phyloP scores from a whole-genome alignment of 2,113 vertebrate genomes.

The Epinephelus cyanopodus region DNA sequence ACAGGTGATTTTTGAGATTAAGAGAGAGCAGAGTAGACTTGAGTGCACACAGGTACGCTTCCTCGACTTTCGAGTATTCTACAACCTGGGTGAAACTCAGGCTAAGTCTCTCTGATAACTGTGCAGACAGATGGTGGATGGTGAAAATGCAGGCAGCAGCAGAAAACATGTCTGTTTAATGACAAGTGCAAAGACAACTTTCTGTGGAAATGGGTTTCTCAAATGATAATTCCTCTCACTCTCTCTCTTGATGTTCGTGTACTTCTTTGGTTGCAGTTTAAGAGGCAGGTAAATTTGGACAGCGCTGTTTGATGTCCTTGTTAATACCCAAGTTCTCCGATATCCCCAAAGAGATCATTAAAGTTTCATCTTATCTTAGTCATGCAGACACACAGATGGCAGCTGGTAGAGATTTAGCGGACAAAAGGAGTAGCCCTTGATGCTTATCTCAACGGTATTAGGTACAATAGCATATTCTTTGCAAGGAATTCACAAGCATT shows the following conservation, averaged over 20 bases:
- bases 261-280: constrained; percentile 13
- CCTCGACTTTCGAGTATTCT: background rate
- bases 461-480: constrained; percentile 39
- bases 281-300: constrained; percentile 38
- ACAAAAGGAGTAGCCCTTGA: constrained; percentile 63
- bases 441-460: constrained; percentile 59
- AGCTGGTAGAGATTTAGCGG: constrained; percentile 49
- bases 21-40: constrained; percentile 17
- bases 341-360: constrained; percentile 60
- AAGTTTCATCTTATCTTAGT: constrained; percentile 61
- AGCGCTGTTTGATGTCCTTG: constrained; percentile 53
- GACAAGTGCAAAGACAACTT: constrained; percentile 34
- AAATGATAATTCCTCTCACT: constrained; percentile 22
- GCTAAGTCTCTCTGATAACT: constrained; percentile 28
- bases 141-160: constrained; percentile 14
- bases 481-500: constrained; percentile 6
- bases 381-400: constrained; percentile 57
- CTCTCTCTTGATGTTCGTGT: background rate
- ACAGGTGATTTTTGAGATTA: constrained; percentile 23
- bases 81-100: constrained; percentile 28
- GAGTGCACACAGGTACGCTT: constrained; percentile 15
- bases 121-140: constrained; percentile 45
- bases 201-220: constrained; percentile 21
- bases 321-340: constrained; percentile 48
- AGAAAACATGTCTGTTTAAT: constrained; percentile 48